phyloP scores from a whole-genome alignment of 2,113 vertebrate species.

The Python bivittatus region DNA sequence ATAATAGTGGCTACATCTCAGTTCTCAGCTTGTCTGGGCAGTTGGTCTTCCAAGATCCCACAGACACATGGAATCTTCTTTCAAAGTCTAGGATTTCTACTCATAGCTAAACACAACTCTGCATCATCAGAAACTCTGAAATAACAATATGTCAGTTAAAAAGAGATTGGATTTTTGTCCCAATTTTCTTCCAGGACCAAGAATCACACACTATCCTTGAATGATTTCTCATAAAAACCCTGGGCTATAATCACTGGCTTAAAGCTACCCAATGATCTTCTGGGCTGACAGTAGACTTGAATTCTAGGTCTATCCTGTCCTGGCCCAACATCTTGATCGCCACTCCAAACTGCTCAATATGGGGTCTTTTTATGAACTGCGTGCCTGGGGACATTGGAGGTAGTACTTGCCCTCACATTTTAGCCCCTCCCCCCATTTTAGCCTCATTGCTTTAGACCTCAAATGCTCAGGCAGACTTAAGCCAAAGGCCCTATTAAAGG shows the following conservation, averaged over 20 bases:
- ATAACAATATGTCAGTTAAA: not conserved
- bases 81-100: not conserved
- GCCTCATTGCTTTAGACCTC: not conserved
- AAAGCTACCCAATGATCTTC: not conserved
- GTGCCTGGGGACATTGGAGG: not conserved
- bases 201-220: not conserved
- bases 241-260: not conserved
- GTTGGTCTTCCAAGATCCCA: not conserved
- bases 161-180: not conserved
- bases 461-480: not conserved
- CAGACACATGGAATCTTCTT: not conserved
- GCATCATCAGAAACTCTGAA: not conserved
- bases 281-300: not conserved
- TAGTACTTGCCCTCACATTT: not conserved
- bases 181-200: not conserved
- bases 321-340: not conserved
- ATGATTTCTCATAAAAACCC: not conserved
- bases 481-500: no score
- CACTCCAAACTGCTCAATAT: not conserved
- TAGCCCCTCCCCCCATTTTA: not conserved
- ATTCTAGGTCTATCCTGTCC: not conserved
- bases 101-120: not conserved
- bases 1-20: not conserved
- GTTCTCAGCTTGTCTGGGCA: not conserved
- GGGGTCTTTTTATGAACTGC: not conserved